phyloP scores from a whole-genome alignment of 1,140 invertebrate genomes.

The Apis cerana region DNA sequence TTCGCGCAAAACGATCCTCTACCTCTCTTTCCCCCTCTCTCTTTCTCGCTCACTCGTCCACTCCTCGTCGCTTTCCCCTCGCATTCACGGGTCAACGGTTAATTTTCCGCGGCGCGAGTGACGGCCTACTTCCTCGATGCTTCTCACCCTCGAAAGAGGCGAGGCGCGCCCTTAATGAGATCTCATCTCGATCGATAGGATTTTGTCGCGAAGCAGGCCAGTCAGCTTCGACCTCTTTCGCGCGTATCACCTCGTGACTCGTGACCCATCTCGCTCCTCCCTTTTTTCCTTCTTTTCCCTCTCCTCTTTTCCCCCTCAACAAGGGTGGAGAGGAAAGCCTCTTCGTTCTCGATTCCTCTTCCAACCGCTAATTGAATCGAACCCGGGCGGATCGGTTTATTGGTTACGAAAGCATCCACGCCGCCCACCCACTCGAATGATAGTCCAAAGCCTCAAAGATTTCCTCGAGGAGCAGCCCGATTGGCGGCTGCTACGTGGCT shows the following conservation, averaged over 20 bases:
- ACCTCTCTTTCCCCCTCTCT: not conserved
- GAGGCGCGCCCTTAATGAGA: conserved; percentile 12
- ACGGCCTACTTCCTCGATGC: too few relatives aligned
- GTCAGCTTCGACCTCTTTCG: not conserved
- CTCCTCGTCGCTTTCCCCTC: not conserved
- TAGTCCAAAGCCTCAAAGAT: conserved; percentile 14
- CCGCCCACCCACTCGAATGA: not conserved
- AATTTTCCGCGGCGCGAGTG: not conserved
- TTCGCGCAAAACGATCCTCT: not conserved
- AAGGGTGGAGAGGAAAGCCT: not conserved
- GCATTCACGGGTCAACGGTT: not conserved
- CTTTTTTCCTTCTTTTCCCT: not conserved
- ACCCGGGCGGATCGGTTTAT: not conserved
- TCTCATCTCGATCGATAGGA: conserved; percentile 31
- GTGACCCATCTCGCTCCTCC: not conserved
- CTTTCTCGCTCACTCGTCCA: not conserved
- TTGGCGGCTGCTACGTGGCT: conserved; percentile 24
- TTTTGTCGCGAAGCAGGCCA: not conserved
- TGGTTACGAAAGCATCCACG: not conserved
- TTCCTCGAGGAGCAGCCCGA: not conserved
- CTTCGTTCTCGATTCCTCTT: not conserved
- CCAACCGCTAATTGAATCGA: conserved; percentile 35
- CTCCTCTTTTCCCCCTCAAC: not conserved
- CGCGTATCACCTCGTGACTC: not conserved
- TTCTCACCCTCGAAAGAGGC: not conserved